Percentiles rank a stretch among this genome's conserved stretches.
Conservation (phyloP, 2,113 vertebrate genomes). For the Naja naja region DNA sequence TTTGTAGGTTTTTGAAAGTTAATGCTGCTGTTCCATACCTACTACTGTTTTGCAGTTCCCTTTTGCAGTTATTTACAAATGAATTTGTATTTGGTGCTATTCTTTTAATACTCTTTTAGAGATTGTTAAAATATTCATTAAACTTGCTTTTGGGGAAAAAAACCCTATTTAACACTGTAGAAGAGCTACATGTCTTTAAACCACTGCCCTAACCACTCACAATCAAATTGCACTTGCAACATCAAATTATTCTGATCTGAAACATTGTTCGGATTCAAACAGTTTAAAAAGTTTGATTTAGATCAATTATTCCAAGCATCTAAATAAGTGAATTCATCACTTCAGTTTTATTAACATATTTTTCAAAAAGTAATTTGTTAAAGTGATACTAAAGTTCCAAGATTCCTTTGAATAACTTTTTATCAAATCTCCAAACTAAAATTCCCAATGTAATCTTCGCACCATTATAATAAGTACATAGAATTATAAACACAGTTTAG, state of each 20-base stretch:
- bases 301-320: neutral
- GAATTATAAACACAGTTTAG: neutral
- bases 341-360: neutral
- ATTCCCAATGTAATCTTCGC: neutral
- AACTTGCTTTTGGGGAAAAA: neutral
- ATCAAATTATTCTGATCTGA: neutral
- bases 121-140: neutral
- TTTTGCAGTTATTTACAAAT: neutral
- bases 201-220: neutral
- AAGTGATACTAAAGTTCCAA: neutral
- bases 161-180: neutral
- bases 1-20: neutral
- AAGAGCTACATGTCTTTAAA: neutral
- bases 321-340: neutral
- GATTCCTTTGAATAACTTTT: neutral
- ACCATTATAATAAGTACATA: neutral
- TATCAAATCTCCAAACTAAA: neutral
- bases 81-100: neutral
- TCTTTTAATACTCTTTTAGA: neutral
- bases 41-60: neutral
- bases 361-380: neutral
- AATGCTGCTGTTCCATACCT: neutral
- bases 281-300: neutral
- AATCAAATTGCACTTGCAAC: neutral
- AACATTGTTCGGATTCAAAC: neutral